Percentiles rank a stretch among this genome's conserved stretches.
phyloP scores from a whole-genome alignment of 2,113 vertebrate genomes.

The Ceratotherium simum region DNA sequence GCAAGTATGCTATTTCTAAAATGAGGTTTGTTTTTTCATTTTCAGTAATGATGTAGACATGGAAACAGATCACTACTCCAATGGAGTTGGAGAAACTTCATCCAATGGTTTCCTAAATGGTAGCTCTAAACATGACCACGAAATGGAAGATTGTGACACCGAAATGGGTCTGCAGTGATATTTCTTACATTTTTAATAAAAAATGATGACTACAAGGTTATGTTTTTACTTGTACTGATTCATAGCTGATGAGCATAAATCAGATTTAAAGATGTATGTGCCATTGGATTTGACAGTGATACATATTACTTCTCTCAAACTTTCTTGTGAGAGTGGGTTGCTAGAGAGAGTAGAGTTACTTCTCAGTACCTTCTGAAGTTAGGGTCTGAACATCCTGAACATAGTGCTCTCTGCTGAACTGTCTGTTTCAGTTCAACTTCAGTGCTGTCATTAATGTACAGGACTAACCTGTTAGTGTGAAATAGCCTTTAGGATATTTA shows the following conservation, averaged over 20 bases:
- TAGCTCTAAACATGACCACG: slow-evolving; percentile 95
- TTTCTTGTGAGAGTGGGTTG: background rate
- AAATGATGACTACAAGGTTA: slow-evolving; percentile 87
- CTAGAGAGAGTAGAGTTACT: background rate
- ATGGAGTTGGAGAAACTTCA: slow-evolving; percentile 96
- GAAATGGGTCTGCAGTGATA: slow-evolving; percentile 97
- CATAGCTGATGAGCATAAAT: slow-evolving; percentile 77
- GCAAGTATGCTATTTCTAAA: slow-evolving; percentile 56
- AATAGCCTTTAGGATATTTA: background rate
- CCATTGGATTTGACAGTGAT: slow-evolving; percentile 4
- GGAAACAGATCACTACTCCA: slow-evolving; percentile 99
- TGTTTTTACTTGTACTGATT: slow-evolving; percentile 88
- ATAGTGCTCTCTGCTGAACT: background rate
- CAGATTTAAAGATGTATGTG: slow-evolving; percentile 38
- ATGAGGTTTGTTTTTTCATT: slow-evolving; percentile 79
- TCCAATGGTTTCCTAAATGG: slow-evolving; percentile 99
- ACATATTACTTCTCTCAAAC: background rate
- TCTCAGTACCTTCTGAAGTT: background rate
- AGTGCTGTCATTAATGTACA: fast-evolving
- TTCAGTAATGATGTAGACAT: slow-evolving; percentile 97
- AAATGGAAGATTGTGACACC: slow-evolving; percentile 97
- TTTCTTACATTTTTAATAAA: slow-evolving; percentile 89
- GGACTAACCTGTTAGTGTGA: background rate
- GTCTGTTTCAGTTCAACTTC: background rate
- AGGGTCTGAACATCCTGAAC: background rate